phyloP scores from a whole-genome alignment of 2,113 vertebrate genomes.

The Dinomys branickii region DNA sequence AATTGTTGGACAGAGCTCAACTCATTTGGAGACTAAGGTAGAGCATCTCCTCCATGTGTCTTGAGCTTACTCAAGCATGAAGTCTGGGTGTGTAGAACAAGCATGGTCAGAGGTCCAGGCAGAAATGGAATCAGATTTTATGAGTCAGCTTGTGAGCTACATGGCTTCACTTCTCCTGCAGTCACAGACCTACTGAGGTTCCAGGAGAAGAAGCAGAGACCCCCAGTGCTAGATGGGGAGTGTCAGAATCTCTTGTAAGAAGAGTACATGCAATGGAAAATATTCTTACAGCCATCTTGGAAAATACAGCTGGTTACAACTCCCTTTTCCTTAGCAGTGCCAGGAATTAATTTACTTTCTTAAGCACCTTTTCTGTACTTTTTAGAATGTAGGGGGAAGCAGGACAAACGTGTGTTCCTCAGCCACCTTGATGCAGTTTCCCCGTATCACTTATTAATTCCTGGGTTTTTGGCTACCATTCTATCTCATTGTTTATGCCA shows the following conservation, averaged over 20 bases:
- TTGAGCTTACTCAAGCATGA: neutral
- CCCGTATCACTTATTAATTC: neutral
- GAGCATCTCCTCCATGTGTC: neutral
- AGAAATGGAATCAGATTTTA: neutral
- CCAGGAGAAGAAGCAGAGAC: neutral
- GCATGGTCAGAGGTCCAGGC: neutral
- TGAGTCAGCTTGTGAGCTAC: neutral
- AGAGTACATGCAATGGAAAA: neutral
- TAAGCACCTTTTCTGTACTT: neutral
- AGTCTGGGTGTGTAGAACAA: neutral
- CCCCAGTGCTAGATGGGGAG: neutral
- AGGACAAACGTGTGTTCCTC: neutral
- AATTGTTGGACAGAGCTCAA: neutral
- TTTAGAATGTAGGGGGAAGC: neutral
- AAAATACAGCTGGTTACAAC: neutral
- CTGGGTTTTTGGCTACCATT: neutral
- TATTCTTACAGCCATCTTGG: neutral
- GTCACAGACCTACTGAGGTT: neutral
- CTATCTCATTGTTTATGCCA: too few relatives aligned
- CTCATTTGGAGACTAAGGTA: neutral
- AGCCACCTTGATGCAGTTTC: neutral
- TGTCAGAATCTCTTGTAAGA: neutral
- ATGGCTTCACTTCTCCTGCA: neutral
- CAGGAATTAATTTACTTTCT: neutral
- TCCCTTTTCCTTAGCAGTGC: neutral